Conservation (phyloP, 2,113 vertebrate genomes). For the Alethe castanea region DNA sequence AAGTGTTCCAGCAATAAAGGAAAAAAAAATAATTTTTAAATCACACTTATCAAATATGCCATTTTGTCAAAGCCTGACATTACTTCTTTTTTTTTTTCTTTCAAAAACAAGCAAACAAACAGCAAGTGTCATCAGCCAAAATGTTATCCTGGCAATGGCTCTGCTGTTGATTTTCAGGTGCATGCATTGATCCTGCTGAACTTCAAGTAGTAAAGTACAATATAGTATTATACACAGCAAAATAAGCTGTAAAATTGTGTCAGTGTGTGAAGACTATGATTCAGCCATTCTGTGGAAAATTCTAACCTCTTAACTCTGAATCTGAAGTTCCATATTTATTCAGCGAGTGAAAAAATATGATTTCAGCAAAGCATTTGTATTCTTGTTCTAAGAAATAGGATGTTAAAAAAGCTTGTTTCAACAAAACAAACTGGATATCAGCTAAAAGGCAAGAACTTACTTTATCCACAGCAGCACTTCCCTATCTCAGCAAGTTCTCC, state of each 20-base stretch:
- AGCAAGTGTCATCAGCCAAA: not conserved
- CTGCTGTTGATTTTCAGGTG: not conserved
- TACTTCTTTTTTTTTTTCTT: not conserved
- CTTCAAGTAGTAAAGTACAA: not conserved
- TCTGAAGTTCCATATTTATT: not conserved
- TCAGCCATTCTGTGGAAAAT: not conserved
- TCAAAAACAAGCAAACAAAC: not conserved
- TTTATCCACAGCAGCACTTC: not conserved
- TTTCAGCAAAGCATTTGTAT: not conserved
- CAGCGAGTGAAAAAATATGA: not conserved
- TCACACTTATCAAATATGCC: not conserved
- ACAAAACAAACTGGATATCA: not conserved
- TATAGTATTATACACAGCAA: not conserved
- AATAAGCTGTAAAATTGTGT: not conserved
- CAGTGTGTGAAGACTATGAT: not conserved
- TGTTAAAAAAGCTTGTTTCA: not conserved
- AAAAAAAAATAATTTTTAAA: not conserved
- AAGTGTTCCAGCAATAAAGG: not conserved
- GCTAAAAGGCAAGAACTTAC: not conserved
- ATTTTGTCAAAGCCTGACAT: not conserved
- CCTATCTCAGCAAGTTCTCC: not conserved
- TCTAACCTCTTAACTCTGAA: not conserved
- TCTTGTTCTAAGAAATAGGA: not conserved
- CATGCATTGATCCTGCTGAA: not conserved
- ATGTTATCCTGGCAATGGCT: not conserved